Conservation (phyloP, 92 coral and sea anemone species). For the Porites lobata region DNA sequence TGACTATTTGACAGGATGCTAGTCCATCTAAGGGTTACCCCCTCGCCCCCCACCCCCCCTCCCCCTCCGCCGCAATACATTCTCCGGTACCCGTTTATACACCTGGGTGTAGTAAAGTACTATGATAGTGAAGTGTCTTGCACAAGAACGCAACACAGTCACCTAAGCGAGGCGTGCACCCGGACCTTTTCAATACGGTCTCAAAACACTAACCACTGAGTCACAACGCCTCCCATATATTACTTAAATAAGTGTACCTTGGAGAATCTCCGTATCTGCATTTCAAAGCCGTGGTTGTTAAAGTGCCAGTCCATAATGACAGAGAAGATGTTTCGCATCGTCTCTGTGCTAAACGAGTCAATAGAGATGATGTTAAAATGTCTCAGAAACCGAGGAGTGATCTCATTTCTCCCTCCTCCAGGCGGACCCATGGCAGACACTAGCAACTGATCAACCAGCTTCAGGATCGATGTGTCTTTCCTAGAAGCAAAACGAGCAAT, state of each 20-base stretch:
- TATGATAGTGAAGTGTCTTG: no score
- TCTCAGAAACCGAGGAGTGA: constrained; percentile 92
- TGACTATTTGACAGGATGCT: no score
- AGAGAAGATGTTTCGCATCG: constrained; percentile 97
- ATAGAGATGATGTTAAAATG: constrained; percentile 96
- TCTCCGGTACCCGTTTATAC: no score
- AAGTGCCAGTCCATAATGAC: constrained; percentile 99
- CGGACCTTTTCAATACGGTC: no score
- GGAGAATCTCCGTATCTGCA: constrained; percentile 92
- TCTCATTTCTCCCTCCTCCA: constrained; percentile 97
- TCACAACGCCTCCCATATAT: no score
- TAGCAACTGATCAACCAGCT: constrained; percentile 87
- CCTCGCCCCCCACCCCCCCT: no score
- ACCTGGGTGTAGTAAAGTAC: no score
- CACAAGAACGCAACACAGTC: no score
- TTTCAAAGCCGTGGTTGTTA: constrained; percentile 95
- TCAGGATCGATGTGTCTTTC: constrained; percentile 91
- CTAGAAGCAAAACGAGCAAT: constrained; percentile 7
- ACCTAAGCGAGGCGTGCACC: no score
- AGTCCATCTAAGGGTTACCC: no score
- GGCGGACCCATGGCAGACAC: constrained; percentile 99
- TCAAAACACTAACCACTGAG: no score
- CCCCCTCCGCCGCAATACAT: no score
- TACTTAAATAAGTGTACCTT: constrained; percentile 61
- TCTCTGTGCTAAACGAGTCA: constrained; percentile 92